A percentile compares a stretch with the other conserved stretches of the same genome.
These are phyloP conservation scores for Ceratina australensis DNA, from an alignment of 1,140 invertebrate genomes.

Conservation along the genomic window DNA sequence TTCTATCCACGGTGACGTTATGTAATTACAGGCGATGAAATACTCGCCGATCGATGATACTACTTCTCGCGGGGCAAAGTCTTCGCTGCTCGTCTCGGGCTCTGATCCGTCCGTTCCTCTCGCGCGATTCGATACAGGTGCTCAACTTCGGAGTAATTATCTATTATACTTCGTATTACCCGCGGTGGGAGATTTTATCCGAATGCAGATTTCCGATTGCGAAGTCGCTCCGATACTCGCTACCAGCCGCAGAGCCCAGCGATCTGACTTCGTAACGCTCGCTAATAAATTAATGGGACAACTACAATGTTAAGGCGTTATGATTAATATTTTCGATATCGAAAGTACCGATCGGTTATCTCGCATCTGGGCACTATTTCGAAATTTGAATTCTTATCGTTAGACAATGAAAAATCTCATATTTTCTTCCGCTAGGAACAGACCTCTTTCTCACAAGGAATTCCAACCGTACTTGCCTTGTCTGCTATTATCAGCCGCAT, in stretches of 20 bases:
- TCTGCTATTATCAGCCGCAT: constrained; percentile 2
- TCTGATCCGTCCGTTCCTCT: constrained; percentile 17
- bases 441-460: neutral
- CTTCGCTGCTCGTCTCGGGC: constrained; percentile 13
- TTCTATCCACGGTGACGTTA: constrained; percentile 55
- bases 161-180: neutral
- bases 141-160: neutral
- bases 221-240: no score
- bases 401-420: no score
- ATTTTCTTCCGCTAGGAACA: no score
- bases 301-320: no score
- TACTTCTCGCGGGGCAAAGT: neutral
- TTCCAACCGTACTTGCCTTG: constrained; percentile 7
- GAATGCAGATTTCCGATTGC: neutral
- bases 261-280: no score
- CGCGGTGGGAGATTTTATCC: neutral
- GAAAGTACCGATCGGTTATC: no score
- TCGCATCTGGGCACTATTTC: no score
- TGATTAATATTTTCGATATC: no score
- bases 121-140: neutral
- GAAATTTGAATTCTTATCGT: no score
- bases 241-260: no score
- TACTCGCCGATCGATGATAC: constrained; percentile 39
- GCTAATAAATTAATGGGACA: no score
- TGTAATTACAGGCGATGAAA: constrained; percentile 55